Percentiles rank a stretch among this genome's conserved stretches.
Conservation (phyloP, 2,888 invertebrate species). For the Synanthedon tipuliformis region DNA sequence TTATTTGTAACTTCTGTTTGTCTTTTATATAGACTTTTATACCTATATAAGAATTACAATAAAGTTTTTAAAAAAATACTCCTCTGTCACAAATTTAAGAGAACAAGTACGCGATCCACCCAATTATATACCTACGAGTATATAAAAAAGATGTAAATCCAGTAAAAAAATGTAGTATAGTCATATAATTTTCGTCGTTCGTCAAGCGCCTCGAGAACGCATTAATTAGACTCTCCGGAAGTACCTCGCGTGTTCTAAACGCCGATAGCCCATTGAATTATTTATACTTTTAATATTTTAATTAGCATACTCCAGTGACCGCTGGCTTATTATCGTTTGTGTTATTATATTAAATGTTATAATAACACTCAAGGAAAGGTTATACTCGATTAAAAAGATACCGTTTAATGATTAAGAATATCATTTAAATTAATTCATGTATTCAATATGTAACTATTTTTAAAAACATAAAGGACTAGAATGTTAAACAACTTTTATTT, state of each 20-base stretch:
- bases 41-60: too few species aligned
- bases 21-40: too few species aligned
- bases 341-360: constrained; percentile 65
- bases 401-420: not conserved
- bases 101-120: too few species aligned
- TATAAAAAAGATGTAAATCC: not conserved
- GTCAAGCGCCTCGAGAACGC: constrained; percentile 43
- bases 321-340: constrained; percentile 61
- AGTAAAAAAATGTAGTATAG: constrained; percentile 12
- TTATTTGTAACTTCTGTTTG: too few species aligned
- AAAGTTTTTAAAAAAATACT: too few species aligned
- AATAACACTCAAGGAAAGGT: constrained; percentile 59
- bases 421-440: not conserved
- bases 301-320: constrained; percentile 57
- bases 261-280: constrained; percentile 65
- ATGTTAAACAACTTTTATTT: too few species aligned
- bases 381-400: constrained; percentile 30
- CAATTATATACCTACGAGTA: too few species aligned
- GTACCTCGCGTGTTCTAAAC: constrained; percentile 60
- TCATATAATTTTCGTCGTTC: constrained; percentile 35
- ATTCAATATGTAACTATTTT: too few species aligned
- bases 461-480: too few species aligned
- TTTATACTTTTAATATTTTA: constrained; percentile 68
- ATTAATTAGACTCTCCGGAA: constrained; percentile 62
- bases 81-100: too few species aligned